Percentiles rank a stretch among this genome's conserved stretches.
Evolutionary conservation across 2,888 invertebrate species (phyloP).

Genomic region (Eledone cirrhosa): DNA sequence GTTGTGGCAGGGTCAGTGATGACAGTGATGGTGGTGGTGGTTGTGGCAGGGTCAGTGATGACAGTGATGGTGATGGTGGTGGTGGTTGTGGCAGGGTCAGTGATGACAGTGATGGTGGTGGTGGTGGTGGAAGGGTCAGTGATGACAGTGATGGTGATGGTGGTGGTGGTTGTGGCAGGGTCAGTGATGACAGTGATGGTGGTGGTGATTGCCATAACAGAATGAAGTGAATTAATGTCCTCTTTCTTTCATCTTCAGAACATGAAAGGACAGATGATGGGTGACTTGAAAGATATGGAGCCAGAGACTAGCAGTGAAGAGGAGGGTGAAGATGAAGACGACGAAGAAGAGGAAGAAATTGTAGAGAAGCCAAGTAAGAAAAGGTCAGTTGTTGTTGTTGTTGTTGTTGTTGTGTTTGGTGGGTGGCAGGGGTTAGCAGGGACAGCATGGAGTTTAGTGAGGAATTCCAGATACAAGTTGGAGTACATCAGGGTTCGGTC

Average conservation of each 20-base stretch:
- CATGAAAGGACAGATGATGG: conserved; percentile 64
- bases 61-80: too few species aligned
- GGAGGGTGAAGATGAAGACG: conserved; percentile 47
- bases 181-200: not conserved
- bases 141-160: not conserved
- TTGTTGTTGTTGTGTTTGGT: too few species aligned
- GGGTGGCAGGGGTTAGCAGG: too few species aligned
- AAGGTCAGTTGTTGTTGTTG: conserved; percentile 21
- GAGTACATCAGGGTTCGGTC: too few species aligned
- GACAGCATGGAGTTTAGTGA: too few species aligned
- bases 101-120: too few species aligned
- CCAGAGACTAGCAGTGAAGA: conserved; percentile 61
- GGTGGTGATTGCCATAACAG: not conserved
- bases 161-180: not conserved
- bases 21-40: too few species aligned
- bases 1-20: too few species aligned
- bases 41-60: too few species aligned
- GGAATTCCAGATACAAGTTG: too few species aligned
- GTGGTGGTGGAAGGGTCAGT: not conserved
- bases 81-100: too few species aligned
- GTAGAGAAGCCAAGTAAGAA: conserved; percentile 37
- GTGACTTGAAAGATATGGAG: conserved; percentile 67
- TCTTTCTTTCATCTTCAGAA: not conserved
- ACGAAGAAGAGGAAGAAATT: conserved; percentile 41
- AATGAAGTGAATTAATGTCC: too few species aligned